A percentile compares a stretch with the other conserved stretches of the same genome.
Evolutionary conservation across 2,888 invertebrate genomes (phyloP).

Genomic region (Dermolepida albohirtum): DNA sequence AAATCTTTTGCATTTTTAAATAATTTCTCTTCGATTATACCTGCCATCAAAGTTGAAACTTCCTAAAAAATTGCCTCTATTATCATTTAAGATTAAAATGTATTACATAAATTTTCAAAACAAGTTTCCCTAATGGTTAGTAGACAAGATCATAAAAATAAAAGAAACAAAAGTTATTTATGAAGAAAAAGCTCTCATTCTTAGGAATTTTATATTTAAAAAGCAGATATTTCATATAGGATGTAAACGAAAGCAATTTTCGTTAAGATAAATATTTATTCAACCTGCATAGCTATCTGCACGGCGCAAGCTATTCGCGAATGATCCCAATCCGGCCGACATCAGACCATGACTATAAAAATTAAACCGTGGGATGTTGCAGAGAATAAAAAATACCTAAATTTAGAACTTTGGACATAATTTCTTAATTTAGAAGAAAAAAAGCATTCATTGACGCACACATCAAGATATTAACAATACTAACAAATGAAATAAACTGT

Average conservation of each 20-base stretch:
- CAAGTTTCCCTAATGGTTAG: too few species aligned
- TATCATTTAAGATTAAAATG: too few species aligned
- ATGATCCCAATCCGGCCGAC: not conserved
- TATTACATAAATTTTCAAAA: too few species aligned
- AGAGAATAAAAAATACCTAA: constrained; percentile 13
- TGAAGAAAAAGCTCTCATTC: not conserved
- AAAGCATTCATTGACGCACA: constrained; percentile 13
- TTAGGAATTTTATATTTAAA: constrained; percentile 12
- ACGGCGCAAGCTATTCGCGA: constrained; percentile 16
- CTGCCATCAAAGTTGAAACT: too few species aligned
- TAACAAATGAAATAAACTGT: too few species aligned
- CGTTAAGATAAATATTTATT: constrained; percentile 19
- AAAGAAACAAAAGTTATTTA: not conserved
- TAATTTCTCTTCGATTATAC: too few species aligned
- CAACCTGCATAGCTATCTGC: constrained; percentile 13
- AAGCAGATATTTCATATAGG: not conserved
- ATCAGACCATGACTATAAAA: constrained; percentile 2
- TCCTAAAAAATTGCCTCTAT: too few species aligned
- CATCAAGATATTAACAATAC: constrained; percentile 6
- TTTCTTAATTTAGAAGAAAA: constrained; percentile 13
- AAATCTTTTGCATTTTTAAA: too few species aligned
- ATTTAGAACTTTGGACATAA: constrained; percentile 15
- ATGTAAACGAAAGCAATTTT: constrained; percentile 1
- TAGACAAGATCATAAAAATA: too few species aligned
- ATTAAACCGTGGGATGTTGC: constrained; percentile 2